Conservation (phyloP, 2,113 vertebrate genomes). For the Triplophysa siluroides region DNA sequence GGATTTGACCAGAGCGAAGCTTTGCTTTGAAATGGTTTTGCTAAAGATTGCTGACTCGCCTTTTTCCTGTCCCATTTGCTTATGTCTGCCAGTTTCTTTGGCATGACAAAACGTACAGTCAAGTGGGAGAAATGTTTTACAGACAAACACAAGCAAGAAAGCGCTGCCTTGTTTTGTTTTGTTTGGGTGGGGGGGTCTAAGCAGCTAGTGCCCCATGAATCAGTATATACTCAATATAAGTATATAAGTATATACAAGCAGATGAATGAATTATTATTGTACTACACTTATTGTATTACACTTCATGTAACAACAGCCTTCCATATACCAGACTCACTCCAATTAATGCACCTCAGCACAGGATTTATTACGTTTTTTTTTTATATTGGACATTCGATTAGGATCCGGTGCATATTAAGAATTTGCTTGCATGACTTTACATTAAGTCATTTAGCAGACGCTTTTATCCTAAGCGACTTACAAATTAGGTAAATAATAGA, state of each 20-base stretch:
- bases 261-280: slow-evolving; percentile 53
- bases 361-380: slow-evolving; percentile 54
- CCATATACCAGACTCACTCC: slow-evolving; percentile 16
- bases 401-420: too few species aligned
- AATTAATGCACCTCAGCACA: slow-evolving; percentile 37
- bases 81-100: not conserved
- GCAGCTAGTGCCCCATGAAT: not conserved
- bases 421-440: too few species aligned
- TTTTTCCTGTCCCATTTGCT: slow-evolving; percentile 29
- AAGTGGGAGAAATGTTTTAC: slow-evolving; percentile 25
- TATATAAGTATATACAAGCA: too few species aligned
- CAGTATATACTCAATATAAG: slow-evolving; percentile 12
- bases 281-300: slow-evolving; percentile 30
- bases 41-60: slow-evolving; percentile 41
- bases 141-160: slow-evolving; percentile 18
- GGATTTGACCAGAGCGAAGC: slow-evolving; percentile 14
- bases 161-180: not conserved
- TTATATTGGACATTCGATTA: slow-evolving; percentile 57
- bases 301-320: slow-evolving; percentile 52
- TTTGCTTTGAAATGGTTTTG: slow-evolving; percentile 31
- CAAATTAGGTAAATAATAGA: too few species aligned
- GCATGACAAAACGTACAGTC: slow-evolving; percentile 15
- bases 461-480: too few species aligned
- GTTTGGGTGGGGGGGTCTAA: not conserved
- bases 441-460: too few species aligned